These are phyloP conservation scores for Pelagia noctiluca DNA, from an alignment of 30 jellyfish, hydroid and myxozoan species.

Conservation along the genomic window DNA sequence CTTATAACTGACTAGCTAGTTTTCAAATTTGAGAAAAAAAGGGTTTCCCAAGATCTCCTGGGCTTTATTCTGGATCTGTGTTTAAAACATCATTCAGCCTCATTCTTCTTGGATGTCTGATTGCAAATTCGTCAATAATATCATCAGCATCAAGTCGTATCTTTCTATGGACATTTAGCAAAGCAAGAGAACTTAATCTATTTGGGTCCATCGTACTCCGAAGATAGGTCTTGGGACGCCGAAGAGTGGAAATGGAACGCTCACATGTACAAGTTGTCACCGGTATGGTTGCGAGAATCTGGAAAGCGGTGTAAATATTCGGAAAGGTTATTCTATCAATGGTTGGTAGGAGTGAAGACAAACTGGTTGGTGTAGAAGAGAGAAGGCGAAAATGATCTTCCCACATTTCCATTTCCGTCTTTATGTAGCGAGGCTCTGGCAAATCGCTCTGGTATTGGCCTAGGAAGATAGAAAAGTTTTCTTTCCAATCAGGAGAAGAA, in stretches of 20 bases:
- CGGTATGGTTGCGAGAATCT: slow-evolving; percentile 71
- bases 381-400: slow-evolving; percentile 4
- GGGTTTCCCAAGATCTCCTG: too few species aligned
- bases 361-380: slow-evolving; percentile 21
- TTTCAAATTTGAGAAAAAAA: too few species aligned
- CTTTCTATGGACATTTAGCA: slow-evolving; percentile 55
- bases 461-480: slow-evolving; percentile 31
- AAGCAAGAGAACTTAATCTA: slow-evolving; percentile 46
- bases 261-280: slow-evolving; percentile 77
- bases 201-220: slow-evolving; percentile 49
- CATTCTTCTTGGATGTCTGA: slow-evolving; percentile 60
- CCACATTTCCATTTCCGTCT: slow-evolving; percentile 47
- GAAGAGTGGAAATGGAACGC: slow-evolving; percentile 57
- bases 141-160: slow-evolving; percentile 10
- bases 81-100: slow-evolving; percentile 29
- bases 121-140: slow-evolving; percentile 47
- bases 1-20: too few species aligned
- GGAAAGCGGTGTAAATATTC: slow-evolving; percentile 53
- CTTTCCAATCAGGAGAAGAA: slow-evolving; percentile 40
- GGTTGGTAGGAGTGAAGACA: slow-evolving; percentile 27
- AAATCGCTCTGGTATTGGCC: slow-evolving; percentile 1
- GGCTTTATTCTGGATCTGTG: too few species aligned
- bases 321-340: slow-evolving; percentile 57
- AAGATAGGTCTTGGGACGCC: slow-evolving; percentile 53
- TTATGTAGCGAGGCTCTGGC: slow-evolving; percentile 42